Evolutionary conservation across 1,140 invertebrate species (phyloP), one percentile per base, ranked within the genome.

Genomic region (Chlorops oryzae): DNA sequence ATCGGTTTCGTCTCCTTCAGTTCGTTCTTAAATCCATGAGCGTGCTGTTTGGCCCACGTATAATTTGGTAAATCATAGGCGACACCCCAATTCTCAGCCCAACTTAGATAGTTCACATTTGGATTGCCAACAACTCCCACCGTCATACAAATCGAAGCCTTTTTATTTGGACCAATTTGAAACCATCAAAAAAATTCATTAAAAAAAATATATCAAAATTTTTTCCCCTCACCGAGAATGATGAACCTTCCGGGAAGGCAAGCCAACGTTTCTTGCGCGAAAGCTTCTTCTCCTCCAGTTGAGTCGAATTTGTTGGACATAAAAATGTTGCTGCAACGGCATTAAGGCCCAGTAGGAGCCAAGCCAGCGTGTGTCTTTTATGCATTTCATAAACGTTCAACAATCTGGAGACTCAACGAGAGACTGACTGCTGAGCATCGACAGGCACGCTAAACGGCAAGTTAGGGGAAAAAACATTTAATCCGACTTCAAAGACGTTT

Each of bases 11-110:
- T 52, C 10, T 60, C 52, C 21, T 60, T 69, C 2, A 27, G 15
- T 12, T 56, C 59, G 7, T 39, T 51, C 42, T 45, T 39, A 59
- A 71, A 59, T 22, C 68, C 68, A 21, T 70, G 46, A 53, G 73
- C 62, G 45, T 78, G 75, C 5, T 79, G 69, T 18, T 78, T 73
- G 2, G 79, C 77, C 60, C 81, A 80, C 3, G 81, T 82, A 21
- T 81, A 78, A 58, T 86, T 80, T 2, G 86, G 86, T 35, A 88
- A 61, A 56, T 86, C 80, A 59, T 86, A 87, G 3, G 85, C 81
- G 21, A 87, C 82, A 48, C 84, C 85, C 84, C 84, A 87, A 63
- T 87, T 87, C 17, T 70, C 57, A 2, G 67, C 70, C 60, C 63
- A 73, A 47, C 67, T 73, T 2, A 72, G 51, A 40, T 56, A 70